Evolutionary conservation across 2,797 vertebrate species (phyloP).

Genomic region (Hozukius guyotensis): DNA sequence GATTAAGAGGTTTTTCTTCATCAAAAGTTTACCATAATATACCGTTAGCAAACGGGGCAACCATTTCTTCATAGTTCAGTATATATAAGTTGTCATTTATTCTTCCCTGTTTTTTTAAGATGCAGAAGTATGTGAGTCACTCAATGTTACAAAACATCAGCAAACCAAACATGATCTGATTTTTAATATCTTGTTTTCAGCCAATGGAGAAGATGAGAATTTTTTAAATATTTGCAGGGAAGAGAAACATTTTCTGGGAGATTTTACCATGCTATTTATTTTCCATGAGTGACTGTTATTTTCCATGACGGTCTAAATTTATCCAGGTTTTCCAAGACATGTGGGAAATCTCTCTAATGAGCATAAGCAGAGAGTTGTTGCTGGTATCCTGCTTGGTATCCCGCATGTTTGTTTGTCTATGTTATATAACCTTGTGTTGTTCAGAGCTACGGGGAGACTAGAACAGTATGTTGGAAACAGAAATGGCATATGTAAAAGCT

Average conservation of each 20-base stretch:
- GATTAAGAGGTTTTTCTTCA: background rate
- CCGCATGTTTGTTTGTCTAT: slow-evolving; percentile 46
- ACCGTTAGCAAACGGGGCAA: background rate
- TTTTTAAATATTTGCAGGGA: background rate
- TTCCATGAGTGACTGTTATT: slow-evolving; percentile 26
- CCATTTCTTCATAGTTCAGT: background rate
- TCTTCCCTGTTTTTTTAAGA: background rate
- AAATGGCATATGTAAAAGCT: background rate
- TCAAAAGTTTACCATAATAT: background rate
- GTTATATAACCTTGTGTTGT: slow-evolving; percentile 40
- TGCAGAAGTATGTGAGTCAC: background rate
- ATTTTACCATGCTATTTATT: slow-evolving; percentile 28
- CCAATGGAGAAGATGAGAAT: background rate
- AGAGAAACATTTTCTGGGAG: slow-evolving; percentile 2
- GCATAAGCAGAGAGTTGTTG: background rate
- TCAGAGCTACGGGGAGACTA: background rate
- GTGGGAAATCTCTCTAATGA: slow-evolving; percentile 51
- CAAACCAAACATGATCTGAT: background rate
- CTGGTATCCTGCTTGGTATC: slow-evolving; percentile 11
- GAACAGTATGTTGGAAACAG: background rate
- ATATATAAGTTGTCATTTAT: background rate
- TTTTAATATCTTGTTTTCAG: background rate
- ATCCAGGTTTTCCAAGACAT: slow-evolving; percentile 51
- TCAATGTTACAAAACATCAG: background rate
- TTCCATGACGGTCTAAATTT: slow-evolving; percentile 49